Evolutionary conservation across 2,113 vertebrate genomes (phyloP), one percentile per base, ranked within the genome.

Genomic region (Irena cyanogastra): DNA sequence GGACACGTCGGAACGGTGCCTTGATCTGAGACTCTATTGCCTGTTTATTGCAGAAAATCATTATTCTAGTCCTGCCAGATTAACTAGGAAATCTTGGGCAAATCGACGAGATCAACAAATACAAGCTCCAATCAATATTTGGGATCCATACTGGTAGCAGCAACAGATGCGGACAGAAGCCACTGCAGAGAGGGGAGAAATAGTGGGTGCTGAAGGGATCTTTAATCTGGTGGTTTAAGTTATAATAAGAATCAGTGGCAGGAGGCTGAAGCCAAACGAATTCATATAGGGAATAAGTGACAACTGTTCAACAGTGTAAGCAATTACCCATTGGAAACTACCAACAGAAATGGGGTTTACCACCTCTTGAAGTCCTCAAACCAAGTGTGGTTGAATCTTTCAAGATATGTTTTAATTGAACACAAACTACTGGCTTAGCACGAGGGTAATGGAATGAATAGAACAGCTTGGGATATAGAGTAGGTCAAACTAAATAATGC

Each of bases 181-280:
- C 68, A 78, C 17, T 22, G 47, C 71, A 22, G 82, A 92, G 19
- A 87, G 44, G 30, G 49, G n/a, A 94, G 89, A 90, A 95, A 94
- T 87, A 95, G 61, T 76, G 69, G 30, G 81, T 95, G 94, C 81
- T 95, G 91, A 96, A 96, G 83, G 28, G 41, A 79, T 94, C 91
- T 94, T 91, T 94, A 94, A 89, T 97, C 83, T 75, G 61, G 81
- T 82, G 81, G 95, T 95, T 92, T 93, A 94, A 84, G n/a, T 56
- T 64, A 42, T 96, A 94, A 95, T 79, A 95, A 95, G 91, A 95
- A 95, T 97, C 95, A 95, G 89, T 84, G 83, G 77, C 61, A 84
- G 83, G 69, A 93, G 89, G 57, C 61, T 82, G 74, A 16, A 95
- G 89, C 69, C 83, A 94, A 92, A 87, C 22, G 57, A 93, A 94